Evolutionary conservation across 2,888 invertebrate genomes (phyloP).

Genomic region (Cheilosia impressa): DNA sequence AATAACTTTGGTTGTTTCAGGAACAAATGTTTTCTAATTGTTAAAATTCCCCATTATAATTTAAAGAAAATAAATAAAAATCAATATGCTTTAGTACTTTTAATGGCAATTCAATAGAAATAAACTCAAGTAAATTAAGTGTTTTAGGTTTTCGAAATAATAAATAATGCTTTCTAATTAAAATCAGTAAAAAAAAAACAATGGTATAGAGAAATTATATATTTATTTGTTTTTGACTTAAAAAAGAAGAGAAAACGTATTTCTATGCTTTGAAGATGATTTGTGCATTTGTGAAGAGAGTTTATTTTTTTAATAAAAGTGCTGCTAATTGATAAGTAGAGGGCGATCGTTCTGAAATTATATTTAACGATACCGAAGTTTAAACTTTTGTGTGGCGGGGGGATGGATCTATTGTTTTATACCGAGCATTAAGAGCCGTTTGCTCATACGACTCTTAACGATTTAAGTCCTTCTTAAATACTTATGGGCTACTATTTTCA

Average conservation of each 20-base stretch:
- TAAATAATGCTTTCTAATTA: conserved; percentile 32
- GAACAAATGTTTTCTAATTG: conserved; percentile 77
- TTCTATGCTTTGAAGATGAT: conserved; percentile 57
- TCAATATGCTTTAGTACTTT: conserved; percentile 67
- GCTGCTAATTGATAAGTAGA: no score
- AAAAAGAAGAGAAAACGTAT: not conserved
- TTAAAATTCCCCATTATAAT: conserved; percentile 70
- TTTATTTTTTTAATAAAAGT: no score
- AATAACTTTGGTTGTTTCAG: conserved; percentile 83
- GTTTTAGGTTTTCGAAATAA: conserved; percentile 25
- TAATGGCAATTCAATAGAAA: conserved; percentile 72
- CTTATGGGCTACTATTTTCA: no score
- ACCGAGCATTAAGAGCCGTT: no score
- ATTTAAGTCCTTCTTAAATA: no score
- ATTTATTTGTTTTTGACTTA: conserved; percentile 1
- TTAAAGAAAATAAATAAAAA: not conserved
- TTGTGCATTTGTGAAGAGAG: not conserved
- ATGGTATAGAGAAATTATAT: not conserved
- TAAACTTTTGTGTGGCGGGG: no score
- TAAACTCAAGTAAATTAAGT: conserved; percentile 67
- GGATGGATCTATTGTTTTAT: no score
- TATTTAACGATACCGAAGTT: no score
- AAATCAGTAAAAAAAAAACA: conserved; percentile 22
- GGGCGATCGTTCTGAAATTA: no score
- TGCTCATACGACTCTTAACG: no score